Evolutionary conservation across 2,113 vertebrate species (phyloP), one percentile per base, ranked within the genome.

Genomic region (Nestor notabilis): DNA sequence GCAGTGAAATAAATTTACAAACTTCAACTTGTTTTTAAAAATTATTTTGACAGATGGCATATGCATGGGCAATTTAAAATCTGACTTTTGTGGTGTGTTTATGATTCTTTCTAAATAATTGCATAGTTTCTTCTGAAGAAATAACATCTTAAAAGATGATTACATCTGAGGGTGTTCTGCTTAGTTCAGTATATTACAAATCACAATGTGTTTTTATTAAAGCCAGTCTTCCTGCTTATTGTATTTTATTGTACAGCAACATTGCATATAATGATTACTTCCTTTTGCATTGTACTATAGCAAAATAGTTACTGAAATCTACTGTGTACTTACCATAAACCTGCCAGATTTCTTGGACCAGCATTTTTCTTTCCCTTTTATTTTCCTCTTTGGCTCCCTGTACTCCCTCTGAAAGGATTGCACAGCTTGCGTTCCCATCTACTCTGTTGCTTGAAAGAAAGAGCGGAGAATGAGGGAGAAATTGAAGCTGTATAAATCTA

Each of bases 31-130:
- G 65, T 70, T 77, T 63, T 47, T 25, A 24, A 86, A 80, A 90
- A 86, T 70, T 44, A 50, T 87, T 93, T 95, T 90, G 96, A 90
- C 92, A 94, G 90, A 77, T 94, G 80, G 37, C 79, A 71, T 77
- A 83, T 70, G 64, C 85, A 43, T 2, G 12, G 79, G 78, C 85
- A 88, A 58, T 90, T 85, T 44, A 31, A 91, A 82, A 41, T 24
- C 66, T 43, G 78, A 61, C 78, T 92, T 89, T 92, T 90, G 90
- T 33, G 56, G 28, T 2, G 37, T 53, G 63, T 86, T 95, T 90
- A 77, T 86, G 91, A 49, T 13, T 23, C 83, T 89, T 70, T 63
- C 87, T 91, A 91, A 95, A 87, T 95, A 96, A 95, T 71, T 70
- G 72, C 58, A 14, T 33, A 4, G 44, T 60, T 92, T 43, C 71